Base-by-base conservation (phyloP, 2,888 invertebrate species). In the Rhodophaea formosa region DNA sequence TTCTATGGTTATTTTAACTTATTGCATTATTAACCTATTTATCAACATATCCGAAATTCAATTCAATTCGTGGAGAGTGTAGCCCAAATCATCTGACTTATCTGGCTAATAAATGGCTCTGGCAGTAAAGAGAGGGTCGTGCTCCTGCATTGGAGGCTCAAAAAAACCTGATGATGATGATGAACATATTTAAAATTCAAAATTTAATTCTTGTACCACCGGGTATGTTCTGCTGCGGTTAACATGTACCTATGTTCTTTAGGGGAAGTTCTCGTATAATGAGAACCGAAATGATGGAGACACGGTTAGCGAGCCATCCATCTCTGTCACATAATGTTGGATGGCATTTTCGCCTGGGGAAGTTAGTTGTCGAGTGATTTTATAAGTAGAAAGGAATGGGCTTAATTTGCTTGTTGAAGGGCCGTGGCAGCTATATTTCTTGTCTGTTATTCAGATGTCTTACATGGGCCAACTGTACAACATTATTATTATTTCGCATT, bases 211-310 rank as follows among this genome's bases (percentile, higher is more conserved):
- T 56, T 56, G 56, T 56, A 51, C 56, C 56, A 56, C 3, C 14
- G 43, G 42, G 30, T 43, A 56, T 56, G 56, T 56, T 51, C 42
- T 17, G 29, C 23, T 56, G 56, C 56, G 49, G 56, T 47, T 56
- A 56, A 56, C 56, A 56, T 56, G 49, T 49, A n/a, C n/a, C n/a
- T n/a, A 49, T 42, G 49, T 49, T 42, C 17, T 29, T 56, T 42
- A 56, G 47, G 56, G 56, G 49, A 49, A 49, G 56, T 49, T 39
- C 56, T 56, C 55, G 49, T 43, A 78, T 83, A 86, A 86, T 83
- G 77, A 79, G 81, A 81, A 70, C 68, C 71, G 80, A 82, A 78
- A 75, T 75, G 80, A 81, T 79, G 79, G 81, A 83, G 83, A 80
- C 79, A 75, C 74, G 74, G 78, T 84, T 84, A 85, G 74, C 74